A percentile compares a stretch with the other conserved stretches of the same genome.
phyloP scores from a whole-genome alignment of 2,113 vertebrate species.

The Paedocypris sp. region DNA sequence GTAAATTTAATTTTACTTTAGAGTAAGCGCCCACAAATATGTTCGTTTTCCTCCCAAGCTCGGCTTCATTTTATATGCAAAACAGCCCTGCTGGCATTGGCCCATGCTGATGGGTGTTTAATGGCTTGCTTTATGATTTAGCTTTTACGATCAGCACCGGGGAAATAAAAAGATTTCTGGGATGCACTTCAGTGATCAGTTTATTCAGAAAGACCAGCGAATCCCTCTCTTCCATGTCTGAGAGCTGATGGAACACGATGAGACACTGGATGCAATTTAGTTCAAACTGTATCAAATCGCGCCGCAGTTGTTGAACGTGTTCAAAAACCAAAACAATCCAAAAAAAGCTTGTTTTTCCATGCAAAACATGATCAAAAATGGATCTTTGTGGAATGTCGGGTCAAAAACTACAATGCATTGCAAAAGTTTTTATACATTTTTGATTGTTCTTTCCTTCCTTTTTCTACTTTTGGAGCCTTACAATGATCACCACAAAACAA shows the following conservation, averaged over 20 bases:
- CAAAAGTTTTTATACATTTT: too few relatives aligned
- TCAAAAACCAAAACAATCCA: neutral
- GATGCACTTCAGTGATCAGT: slow-evolving; percentile 33
- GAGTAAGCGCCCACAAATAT: neutral
- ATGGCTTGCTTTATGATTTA: slow-evolving; percentile 46
- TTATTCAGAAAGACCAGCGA: slow-evolving; percentile 14
- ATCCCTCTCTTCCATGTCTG: neutral
- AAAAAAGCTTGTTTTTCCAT: neutral
- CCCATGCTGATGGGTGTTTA: slow-evolving; percentile 48
- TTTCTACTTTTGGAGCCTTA: too few relatives aligned
- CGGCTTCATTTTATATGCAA: slow-evolving; percentile 47
- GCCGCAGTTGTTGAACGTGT: neutral
- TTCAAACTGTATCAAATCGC: neutral
- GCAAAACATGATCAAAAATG: too few relatives aligned
- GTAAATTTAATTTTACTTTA: neutral
- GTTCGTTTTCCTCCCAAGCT: neutral
- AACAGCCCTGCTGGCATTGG: slow-evolving; percentile 40
- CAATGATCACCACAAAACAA: too few relatives aligned
- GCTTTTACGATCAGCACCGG: slow-evolving; percentile 44
- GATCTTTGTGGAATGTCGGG: too few relatives aligned
- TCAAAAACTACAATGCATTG: too few relatives aligned
- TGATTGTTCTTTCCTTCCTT: too few relatives aligned
- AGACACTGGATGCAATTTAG: neutral
- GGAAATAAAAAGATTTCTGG: slow-evolving; percentile 40
- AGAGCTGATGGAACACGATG: neutral